Percentiles rank a stretch among this genome's conserved stretches.
Evolutionary conservation across 2,797 vertebrate genomes (phyloP).

Genomic region (Threskiornis aethiopicus): DNA sequence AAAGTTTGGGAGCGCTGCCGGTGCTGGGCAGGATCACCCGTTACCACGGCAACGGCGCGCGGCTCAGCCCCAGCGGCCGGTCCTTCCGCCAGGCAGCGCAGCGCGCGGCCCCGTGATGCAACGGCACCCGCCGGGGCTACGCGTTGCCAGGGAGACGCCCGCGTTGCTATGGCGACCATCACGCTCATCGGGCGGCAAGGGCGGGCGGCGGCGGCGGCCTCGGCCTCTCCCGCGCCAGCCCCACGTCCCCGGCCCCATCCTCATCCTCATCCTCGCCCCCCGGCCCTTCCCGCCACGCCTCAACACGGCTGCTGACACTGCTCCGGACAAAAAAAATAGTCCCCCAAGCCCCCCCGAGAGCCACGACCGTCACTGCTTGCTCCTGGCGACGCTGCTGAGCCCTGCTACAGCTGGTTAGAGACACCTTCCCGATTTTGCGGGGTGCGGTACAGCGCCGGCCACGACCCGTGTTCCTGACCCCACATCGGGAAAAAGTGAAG

Average conservation of each 20-base stretch:
- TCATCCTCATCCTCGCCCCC: too few species aligned
- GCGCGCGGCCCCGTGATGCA: not conserved
- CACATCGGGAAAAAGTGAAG: not conserved
- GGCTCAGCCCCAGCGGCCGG: not conserved
- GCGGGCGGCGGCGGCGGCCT: slow-evolving; percentile 69
- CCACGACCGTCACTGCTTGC: not conserved
- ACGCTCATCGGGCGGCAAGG: slow-evolving; percentile 81
- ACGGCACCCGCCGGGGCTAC: slow-evolving; percentile 86
- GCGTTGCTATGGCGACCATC: slow-evolving; percentile 85
- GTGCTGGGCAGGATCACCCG: slow-evolving; percentile 68
- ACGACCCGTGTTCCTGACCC: not conserved
- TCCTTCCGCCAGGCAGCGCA: not conserved
- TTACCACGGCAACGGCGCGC: not conserved
- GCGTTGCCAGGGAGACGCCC: slow-evolving; percentile 88
- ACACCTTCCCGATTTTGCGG: not conserved
- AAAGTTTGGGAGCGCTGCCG: slow-evolving; percentile 66
- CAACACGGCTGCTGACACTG: not conserved
- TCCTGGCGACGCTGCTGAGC: not conserved
- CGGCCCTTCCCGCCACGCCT: not conserved
- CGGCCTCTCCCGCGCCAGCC: slow-evolving; percentile 72
- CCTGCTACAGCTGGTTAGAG: not conserved
- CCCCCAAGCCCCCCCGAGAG: not conserved
- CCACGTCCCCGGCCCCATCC: not conserved
- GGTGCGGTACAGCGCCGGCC: not conserved
- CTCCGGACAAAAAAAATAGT: not conserved